Percentiles rank a stretch among this genome's conserved stretches.
Evolutionary conservation across 2,113 vertebrate genomes (phyloP).

Genomic region (Prietella phreatophila): DNA sequence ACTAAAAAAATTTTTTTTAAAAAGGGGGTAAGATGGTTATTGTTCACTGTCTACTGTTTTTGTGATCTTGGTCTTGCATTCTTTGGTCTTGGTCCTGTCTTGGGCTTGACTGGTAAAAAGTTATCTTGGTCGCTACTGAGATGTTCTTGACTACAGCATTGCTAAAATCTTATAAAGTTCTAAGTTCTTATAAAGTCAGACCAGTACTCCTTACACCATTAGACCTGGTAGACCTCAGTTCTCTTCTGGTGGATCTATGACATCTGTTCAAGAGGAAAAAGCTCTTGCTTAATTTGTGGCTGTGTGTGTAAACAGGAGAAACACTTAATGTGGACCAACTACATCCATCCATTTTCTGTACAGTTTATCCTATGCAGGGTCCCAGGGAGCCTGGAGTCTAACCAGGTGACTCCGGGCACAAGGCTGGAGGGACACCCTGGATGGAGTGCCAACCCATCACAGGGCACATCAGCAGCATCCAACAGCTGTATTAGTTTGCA

Average conservation of each 20-base stretch:
- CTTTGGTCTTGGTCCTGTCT: neutral
- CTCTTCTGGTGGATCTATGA: neutral
- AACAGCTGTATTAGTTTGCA: neutral
- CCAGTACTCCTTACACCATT: neutral
- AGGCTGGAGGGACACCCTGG: no score
- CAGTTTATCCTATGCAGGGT: no score
- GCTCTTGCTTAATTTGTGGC: neutral
- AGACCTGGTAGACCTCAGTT: neutral
- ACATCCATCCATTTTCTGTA: no score
- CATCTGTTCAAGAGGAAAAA: neutral
- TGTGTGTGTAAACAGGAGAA: neutral
- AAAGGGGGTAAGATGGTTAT: no score
- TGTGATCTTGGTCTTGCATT: neutral
- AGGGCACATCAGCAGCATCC: neutral
- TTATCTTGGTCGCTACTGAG: slow-evolving; percentile 1
- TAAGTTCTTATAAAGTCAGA: neutral
- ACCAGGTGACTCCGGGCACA: no score
- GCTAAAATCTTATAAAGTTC: slow-evolving; percentile 13
- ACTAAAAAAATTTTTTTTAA: no score
- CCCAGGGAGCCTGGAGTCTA: no score
- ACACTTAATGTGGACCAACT: neutral
- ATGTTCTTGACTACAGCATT: neutral
- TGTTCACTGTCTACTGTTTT: no score
- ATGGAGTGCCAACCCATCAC: no score
- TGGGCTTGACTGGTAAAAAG: neutral